Evolutionary conservation across 2,888 invertebrate genomes (phyloP).

Genomic region (Calameuta idolon): DNA sequence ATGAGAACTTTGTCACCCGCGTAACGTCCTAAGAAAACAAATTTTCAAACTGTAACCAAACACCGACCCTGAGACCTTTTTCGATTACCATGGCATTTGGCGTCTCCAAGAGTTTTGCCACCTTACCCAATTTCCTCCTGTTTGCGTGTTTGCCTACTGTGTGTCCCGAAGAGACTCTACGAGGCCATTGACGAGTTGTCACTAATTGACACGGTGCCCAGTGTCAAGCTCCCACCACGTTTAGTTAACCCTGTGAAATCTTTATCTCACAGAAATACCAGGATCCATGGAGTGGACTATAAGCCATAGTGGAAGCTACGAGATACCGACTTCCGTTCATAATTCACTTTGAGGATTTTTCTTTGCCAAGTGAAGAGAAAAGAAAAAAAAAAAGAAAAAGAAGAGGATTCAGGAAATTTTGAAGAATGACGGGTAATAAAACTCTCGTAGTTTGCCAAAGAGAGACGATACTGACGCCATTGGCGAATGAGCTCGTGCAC

Average conservation of each 20-base stretch:
- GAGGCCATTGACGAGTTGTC: conserved; percentile 5
- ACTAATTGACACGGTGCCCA: conserved; percentile 2
- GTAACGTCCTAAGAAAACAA: conserved; percentile 9
- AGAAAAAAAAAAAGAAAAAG: conserved; percentile 16
- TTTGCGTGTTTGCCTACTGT: conserved; percentile 5
- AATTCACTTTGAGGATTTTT: not conserved
- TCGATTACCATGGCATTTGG: conserved; percentile 10
- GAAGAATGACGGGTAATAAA: not conserved
- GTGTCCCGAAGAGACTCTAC: not conserved
- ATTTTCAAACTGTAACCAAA: conserved; percentile 11
- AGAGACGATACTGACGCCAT: conserved; percentile 46
- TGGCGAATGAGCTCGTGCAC: conserved; percentile 46
- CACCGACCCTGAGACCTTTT: conserved; percentile 4
- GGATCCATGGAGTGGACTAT: not conserved
- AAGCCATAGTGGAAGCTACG: not conserved
- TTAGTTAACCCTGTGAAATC: not conserved
- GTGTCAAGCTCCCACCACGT: not conserved
- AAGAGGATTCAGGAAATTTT: not conserved
- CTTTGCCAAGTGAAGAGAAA: conserved; percentile 10
- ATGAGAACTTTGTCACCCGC: conserved; percentile 10
- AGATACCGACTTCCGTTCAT: not conserved
- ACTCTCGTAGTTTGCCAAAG: not conserved
- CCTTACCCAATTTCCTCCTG: conserved; percentile 6
- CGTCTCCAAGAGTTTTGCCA: conserved; percentile 1
- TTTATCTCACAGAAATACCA: not conserved